Conservation (phyloP, 2,113 vertebrate species). For the Ibidorhyncha struthersii region DNA sequence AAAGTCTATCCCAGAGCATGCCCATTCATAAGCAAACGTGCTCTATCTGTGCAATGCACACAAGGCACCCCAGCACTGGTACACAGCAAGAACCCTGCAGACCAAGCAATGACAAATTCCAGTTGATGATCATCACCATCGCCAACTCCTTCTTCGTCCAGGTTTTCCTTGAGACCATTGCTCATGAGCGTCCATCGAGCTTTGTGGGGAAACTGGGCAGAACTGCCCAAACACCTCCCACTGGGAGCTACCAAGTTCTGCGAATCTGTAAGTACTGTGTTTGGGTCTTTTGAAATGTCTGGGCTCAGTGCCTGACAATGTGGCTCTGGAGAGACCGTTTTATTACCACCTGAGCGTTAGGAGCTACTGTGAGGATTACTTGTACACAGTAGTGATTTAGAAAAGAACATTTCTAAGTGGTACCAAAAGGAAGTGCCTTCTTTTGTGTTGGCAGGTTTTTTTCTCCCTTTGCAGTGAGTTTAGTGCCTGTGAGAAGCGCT, state of each 20-base stretch:
- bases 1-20: not conserved
- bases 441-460: not conserved
- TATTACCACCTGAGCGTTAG: not conserved
- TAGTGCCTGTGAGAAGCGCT: not conserved
- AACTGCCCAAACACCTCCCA: not conserved
- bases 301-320: not conserved
- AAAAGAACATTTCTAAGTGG: not conserved
- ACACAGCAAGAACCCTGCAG: rapidly evolving
- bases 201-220: not conserved
- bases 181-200: rapidly evolving
- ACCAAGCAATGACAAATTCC: not conserved
- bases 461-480: not conserved
- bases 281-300: not conserved
- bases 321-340: not conserved
- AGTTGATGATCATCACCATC: not conserved
- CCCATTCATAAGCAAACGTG: not conserved
- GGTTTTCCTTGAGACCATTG: not conserved
- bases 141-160: not conserved
- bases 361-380: not conserved
- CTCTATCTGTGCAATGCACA: not conserved
- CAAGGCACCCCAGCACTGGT: not conserved
- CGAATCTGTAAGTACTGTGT: not conserved
- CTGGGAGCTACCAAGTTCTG: not conserved
- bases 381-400: not conserved
- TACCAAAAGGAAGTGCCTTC: not conserved